Conservation (phyloP, 2,888 invertebrate genomes). For the Geotrupes spiniger region DNA sequence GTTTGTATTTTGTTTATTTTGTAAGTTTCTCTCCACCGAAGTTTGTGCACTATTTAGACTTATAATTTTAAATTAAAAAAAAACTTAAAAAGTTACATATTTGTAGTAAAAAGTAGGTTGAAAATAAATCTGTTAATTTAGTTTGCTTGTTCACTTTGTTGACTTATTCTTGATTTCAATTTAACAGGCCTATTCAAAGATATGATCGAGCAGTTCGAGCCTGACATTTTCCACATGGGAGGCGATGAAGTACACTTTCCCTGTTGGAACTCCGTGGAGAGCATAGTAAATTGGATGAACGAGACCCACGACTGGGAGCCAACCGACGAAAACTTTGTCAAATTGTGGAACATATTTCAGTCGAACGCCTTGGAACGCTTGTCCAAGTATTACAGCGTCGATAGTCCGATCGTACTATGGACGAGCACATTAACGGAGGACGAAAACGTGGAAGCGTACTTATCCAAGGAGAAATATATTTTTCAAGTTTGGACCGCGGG, state of each 20-base stretch:
- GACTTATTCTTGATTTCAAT: conserved; percentile 16
- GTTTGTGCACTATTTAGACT: no score
- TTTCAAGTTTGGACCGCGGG: conserved; percentile 19
- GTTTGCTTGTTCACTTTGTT: neutral
- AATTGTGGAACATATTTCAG: conserved; percentile 77
- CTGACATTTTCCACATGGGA: conserved; percentile 85
- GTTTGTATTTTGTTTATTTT: no score
- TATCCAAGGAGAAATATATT: conserved; percentile 16
- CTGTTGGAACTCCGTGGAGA: conserved; percentile 75
- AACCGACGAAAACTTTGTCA: conserved; percentile 56
- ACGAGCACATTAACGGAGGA: conserved; percentile 74
- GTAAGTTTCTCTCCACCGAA: no score
- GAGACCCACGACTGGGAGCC: conserved; percentile 29
- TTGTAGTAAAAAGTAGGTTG: neutral
- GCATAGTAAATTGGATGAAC: conserved; percentile 68
- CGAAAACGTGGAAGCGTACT: conserved; percentile 57
- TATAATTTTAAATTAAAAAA: no score
- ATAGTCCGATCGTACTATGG: conserved; percentile 71
- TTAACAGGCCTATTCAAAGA: conserved; percentile 63
- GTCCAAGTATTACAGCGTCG: conserved; percentile 51
- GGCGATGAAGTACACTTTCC: conserved; percentile 71
- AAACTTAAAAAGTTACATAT: neutral
- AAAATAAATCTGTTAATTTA: neutral
- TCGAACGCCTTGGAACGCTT: conserved; percentile 60
- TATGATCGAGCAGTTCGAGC: conserved; percentile 67